These are phyloP conservation scores for Galaxea fascicularis DNA, from an alignment of 92 coral and sea anemone genomes.

Conservation along the genomic window DNA sequence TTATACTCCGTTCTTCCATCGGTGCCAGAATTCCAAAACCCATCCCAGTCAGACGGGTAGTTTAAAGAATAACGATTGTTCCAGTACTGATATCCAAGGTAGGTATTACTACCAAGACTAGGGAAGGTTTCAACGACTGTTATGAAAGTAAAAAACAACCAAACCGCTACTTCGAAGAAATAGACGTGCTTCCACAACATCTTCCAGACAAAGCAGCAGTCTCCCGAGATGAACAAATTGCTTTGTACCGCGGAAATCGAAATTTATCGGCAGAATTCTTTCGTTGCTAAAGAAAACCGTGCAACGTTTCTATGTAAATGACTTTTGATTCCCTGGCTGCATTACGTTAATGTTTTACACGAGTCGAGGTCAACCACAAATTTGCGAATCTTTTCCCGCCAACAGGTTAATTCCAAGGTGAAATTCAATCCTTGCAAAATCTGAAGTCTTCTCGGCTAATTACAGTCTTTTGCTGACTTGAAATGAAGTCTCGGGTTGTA, in stretches of 20 bases:
- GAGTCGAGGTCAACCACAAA: background rate
- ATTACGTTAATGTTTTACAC: background rate
- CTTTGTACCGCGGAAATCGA: too few relatives aligned
- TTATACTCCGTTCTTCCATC: constrained; percentile 65
- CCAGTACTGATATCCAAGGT: constrained; percentile 83
- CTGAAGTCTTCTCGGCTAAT: background rate
- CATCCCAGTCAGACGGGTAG: constrained; percentile 81
- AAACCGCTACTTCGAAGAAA: background rate
- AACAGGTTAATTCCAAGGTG: background rate
- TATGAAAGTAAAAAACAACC: background rate
- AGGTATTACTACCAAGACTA: constrained; percentile 31
- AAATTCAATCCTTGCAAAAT: background rate
- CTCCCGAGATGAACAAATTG: background rate
- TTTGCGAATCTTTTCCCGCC: constrained; percentile 28
- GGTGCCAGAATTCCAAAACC: constrained; percentile 77
- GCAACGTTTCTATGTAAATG: constrained; percentile 19
- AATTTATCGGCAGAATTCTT: constrained; percentile 47
- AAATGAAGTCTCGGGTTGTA: background rate
- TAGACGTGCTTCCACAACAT: background rate
- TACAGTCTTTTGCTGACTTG: background rate
- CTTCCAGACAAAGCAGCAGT: background rate
- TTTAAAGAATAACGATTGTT: constrained; percentile 72
- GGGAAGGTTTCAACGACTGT: constrained; percentile 38
- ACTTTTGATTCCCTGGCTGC: constrained; percentile 29
- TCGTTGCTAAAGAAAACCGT: constrained; percentile 52